Conservation (phyloP, 2,113 vertebrate genomes). For the Sigmodon hispidus region DNA sequence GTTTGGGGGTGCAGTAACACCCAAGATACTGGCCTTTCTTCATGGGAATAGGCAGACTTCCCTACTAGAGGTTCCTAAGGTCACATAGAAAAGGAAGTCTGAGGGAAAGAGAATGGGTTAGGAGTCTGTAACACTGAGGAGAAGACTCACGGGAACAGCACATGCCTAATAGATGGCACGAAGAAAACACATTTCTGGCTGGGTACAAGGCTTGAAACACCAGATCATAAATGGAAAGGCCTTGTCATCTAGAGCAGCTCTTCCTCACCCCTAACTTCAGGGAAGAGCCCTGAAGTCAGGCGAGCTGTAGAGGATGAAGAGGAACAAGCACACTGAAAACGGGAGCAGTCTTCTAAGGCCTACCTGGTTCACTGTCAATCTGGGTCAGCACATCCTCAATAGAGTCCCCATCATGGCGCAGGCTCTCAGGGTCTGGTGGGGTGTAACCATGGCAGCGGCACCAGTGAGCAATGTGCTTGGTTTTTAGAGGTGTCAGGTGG, state of each 20-base stretch:
- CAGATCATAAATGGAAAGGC: neutral
- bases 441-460: slow-evolving; percentile 96
- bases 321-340: no score
- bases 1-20: neutral
- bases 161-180: neutral
- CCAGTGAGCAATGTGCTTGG: slow-evolving; percentile 96
- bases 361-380: slow-evolving; percentile 97
- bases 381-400: slow-evolving; percentile 97
- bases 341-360: neutral
- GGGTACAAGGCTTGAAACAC: no score
- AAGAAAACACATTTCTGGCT: neutral
- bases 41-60: neutral
- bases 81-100: neutral
- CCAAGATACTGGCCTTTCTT: neutral
- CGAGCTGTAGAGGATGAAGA: neutral
- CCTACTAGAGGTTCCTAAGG: no score
- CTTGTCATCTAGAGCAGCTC: neutral
- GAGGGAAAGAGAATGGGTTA: neutral
- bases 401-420: slow-evolving; percentile 90
- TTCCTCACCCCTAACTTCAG: no score
- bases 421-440: slow-evolving; percentile 93
- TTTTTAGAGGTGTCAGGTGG: slow-evolving; percentile 91
- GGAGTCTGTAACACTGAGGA: neutral
- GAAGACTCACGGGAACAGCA: neutral
- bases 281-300: neutral